Evolutionary conservation across 2,888 invertebrate species (phyloP), one percentile per base, ranked within the genome.

Genomic region (Diachrysia chrysitis): DNA sequence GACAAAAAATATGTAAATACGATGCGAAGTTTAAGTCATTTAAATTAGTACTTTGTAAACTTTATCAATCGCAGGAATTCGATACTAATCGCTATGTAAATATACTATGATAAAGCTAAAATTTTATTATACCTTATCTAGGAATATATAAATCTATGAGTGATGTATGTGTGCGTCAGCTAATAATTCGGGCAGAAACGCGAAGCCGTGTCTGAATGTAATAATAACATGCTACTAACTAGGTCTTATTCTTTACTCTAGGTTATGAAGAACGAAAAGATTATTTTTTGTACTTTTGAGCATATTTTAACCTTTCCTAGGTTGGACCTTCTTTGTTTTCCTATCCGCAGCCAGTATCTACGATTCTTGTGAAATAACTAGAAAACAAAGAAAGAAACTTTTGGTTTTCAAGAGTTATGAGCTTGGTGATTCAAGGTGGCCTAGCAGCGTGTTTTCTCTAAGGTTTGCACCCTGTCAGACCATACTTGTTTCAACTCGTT

Each of bases 401-500:
- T 0, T 14, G n/a, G n/a, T 19, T 12, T 17, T 25, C 19, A 35
- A 56, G 68, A 73, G 6, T 68, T 58, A 60, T 70, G 83, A 90
- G 89, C 84, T 82, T 83, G 94, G 90, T 95, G 92, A 89, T 76
- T 84, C 95, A 95, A 95, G 95, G 95, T 95, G 95, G 95, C 95
- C 95, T 95, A 91, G 95, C 95, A 95, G 95, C 93, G 95, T 95
- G 95, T 96, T 95, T 94, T 95, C 94, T 89, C 79, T 54, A 92
- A 93, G 92, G 91, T 90, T 93, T 94, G 95, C 95, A 95, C 95
- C 95, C 95, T 95, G 95, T 95, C 95, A 95, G 95, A 95, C 95
- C 95, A 95, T 95, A 95, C 95, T 95, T 95, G 95, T 95, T 95
- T 89, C 83, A 94, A 95, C 92, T 84, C 81, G 82, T 81, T 88